Percentiles rank a stretch among this genome's conserved stretches.
Evolutionary conservation across 2,113 vertebrate species (phyloP).

Genomic region (Sander lucioperca): DNA sequence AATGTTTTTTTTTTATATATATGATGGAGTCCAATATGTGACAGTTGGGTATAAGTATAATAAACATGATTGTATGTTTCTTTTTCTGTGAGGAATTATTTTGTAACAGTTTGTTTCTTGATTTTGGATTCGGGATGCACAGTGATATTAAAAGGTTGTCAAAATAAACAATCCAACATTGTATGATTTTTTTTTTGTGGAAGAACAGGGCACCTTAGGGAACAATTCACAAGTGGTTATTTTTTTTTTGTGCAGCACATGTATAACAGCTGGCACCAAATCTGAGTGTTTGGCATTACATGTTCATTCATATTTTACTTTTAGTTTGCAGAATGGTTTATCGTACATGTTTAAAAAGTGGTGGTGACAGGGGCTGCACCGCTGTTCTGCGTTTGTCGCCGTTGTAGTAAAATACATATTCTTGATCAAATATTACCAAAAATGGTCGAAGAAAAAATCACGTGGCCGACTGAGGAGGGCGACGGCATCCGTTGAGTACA

Average conservation of each 20-base stretch:
- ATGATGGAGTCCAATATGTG: no score
- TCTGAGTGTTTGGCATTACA: no score
- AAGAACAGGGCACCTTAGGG: neutral
- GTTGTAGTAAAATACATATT: neutral
- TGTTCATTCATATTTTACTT: no score
- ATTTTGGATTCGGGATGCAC: neutral
- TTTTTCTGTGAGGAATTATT: no score
- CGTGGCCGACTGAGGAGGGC: neutral
- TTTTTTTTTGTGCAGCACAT: no score
- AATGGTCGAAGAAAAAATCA: neutral
- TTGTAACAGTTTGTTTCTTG: no score
- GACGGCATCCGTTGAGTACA: neutral
- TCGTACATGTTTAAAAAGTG: neutral
- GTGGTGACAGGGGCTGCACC: neutral
- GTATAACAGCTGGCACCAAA: no score
- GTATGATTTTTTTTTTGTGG: neutral
- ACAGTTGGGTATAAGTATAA: no score
- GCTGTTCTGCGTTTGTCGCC: neutral
- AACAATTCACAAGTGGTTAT: no score
- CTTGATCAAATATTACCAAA: neutral
- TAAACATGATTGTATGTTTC: no score
- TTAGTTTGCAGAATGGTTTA: no score
- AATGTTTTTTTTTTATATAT: no score
- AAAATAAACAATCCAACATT: neutral
- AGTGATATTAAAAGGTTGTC: neutral